Conservation (phyloP, 2,113 vertebrate species). For the Xiphophorus couchianus region DNA sequence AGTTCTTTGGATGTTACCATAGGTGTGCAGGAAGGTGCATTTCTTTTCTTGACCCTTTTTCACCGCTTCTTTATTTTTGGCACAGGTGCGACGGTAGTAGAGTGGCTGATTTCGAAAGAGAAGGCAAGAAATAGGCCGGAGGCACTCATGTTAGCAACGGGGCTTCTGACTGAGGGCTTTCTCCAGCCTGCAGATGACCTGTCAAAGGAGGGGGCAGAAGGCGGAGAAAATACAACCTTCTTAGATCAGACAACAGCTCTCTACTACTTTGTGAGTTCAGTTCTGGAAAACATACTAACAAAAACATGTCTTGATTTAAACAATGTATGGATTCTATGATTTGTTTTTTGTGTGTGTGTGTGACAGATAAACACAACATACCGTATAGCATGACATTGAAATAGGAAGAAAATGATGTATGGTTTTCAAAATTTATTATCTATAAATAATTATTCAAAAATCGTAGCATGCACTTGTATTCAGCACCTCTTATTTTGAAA, state of each 20-base stretch:
- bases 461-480: no score
- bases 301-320: background rate
- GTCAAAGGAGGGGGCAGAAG: constrained; percentile 84
- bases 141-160: constrained; percentile 87
- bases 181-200: constrained; percentile 90
- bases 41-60: background rate
- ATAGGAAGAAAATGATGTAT: no score
- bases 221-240: constrained; percentile 80
- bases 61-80: background rate
- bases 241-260: constrained; percentile 87
- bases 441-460: no score
- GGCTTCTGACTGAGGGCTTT: constrained; percentile 91
- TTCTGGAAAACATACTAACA: background rate
- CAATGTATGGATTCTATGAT: background rate
- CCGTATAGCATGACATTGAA: no score
- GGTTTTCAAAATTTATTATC: no score
- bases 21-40: background rate
- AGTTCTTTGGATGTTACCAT: background rate
- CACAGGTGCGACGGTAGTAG: constrained; percentile 87
- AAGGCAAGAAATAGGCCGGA: constrained; percentile 87
- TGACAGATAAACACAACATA: no score
- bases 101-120: constrained; percentile 89
- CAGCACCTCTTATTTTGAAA: no score
- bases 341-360: no score
- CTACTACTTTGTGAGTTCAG: constrained; percentile 93